These are phyloP conservation scores for Onychomys arenicola DNA, from an alignment of 2,797 vertebrate species.

Conservation along the genomic window DNA sequence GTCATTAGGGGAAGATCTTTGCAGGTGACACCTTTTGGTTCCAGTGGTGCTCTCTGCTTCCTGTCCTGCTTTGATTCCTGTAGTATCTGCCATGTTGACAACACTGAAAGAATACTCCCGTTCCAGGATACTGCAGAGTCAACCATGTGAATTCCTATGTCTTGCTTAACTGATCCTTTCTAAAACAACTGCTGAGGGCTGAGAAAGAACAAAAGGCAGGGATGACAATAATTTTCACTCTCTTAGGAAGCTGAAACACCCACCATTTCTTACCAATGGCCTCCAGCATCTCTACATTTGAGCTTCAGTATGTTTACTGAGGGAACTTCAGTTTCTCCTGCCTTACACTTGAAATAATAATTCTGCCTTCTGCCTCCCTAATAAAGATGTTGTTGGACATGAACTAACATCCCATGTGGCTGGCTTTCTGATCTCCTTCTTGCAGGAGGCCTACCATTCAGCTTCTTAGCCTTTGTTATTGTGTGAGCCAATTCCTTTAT, in stretches of 20 bases:
- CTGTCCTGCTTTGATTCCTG: neutral
- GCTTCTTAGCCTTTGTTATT: neutral
- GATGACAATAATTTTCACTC: neutral
- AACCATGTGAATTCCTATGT: neutral
- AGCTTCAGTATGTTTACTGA: neutral
- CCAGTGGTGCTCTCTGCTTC: neutral
- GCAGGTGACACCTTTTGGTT: neutral
- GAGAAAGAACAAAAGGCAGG: neutral
- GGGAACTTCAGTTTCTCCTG: neutral
- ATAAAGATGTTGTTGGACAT: neutral
- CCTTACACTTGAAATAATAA: neutral
- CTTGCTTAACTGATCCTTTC: neutral
- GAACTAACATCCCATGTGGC: neutral
- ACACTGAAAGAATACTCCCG: neutral
- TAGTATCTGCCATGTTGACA: neutral
- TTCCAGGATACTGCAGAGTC: no score
- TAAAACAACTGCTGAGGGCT: neutral
- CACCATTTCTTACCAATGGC: rapidly evolving
- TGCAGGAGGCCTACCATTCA: neutral
- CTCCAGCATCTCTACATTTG: neutral
- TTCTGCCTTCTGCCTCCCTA: rapidly evolving
- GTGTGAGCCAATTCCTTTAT: neutral
- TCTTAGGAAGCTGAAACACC: neutral
- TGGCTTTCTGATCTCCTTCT: neutral
- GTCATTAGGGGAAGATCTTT: neutral